Conservation (phyloP, 2,888 invertebrate species). For the Lissocephala sabroskyi region DNA sequence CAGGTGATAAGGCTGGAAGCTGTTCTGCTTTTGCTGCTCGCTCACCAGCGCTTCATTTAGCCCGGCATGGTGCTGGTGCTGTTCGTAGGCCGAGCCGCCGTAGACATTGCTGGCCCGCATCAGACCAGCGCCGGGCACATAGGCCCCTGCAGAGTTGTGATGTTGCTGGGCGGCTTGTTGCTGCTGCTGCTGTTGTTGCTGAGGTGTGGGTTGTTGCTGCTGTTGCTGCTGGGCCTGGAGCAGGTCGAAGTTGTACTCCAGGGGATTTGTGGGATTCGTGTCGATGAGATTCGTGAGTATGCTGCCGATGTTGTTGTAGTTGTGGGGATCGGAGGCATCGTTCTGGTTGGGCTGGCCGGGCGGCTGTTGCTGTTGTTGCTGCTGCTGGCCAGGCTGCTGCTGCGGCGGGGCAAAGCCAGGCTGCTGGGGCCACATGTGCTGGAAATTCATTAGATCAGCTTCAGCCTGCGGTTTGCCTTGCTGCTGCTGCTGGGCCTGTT, state of each 20-base stretch:
- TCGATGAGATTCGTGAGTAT: slow-evolving; percentile 72
- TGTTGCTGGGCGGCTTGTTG: slow-evolving; percentile 32
- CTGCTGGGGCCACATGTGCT: slow-evolving; percentile 70
- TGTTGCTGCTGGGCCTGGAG: slow-evolving; percentile 54
- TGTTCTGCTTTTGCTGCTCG: slow-evolving; percentile 68
- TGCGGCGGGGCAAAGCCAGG: slow-evolving; percentile 39
- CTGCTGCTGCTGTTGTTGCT: slow-evolving; percentile 37
- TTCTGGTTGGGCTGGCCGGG: slow-evolving; percentile 37
- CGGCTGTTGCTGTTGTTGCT: slow-evolving; percentile 31
- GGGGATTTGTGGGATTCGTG: slow-evolving; percentile 69
- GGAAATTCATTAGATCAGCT: slow-evolving; percentile 68
- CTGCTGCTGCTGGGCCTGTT: slow-evolving; percentile 31
- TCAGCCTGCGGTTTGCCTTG: slow-evolving; percentile 48
- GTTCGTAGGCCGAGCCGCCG: slow-evolving; percentile 46
- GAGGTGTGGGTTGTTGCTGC: slow-evolving; percentile 36
- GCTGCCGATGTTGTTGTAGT: slow-evolving; percentile 72
- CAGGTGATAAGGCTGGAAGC: slow-evolving; percentile 67
- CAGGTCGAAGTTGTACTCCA: slow-evolving; percentile 71
- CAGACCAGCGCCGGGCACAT: slow-evolving; percentile 49
- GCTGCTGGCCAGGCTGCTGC: slow-evolving; percentile 36
- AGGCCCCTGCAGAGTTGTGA: slow-evolving; percentile 38
- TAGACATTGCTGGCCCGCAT: slow-evolving; percentile 58
- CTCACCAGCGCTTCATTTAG: slow-evolving; percentile 51
- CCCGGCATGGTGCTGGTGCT: slow-evolving; percentile 56
- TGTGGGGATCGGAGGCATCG: slow-evolving; percentile 60